Conservation (phyloP, 2,113 vertebrate genomes). For the Circaetus gallicus region DNA sequence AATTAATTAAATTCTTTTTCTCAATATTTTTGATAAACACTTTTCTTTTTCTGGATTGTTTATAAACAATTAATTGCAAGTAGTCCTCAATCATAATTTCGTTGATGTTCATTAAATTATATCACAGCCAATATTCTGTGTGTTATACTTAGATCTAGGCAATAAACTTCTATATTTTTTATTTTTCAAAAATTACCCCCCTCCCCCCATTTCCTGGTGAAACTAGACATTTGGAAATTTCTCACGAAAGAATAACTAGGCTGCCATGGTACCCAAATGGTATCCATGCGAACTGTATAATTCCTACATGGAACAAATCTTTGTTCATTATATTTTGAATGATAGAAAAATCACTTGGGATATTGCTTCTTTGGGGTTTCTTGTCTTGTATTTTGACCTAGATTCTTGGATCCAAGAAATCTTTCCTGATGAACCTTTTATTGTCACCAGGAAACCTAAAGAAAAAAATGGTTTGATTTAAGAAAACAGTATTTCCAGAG, state of each 20-base stretch:
- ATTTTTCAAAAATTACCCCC: background rate
- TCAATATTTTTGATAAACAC: constrained; percentile 34
- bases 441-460: background rate
- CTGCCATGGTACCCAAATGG: background rate
- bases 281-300: background rate
- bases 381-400: background rate
- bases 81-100: constrained; percentile 9
- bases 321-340: background rate
- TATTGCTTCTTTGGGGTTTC: background rate
- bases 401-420: background rate
- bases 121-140: background rate
- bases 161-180: background rate
- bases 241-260: background rate
- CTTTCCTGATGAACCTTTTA: background rate
- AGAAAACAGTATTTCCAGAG: background rate
- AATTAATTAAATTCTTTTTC: constrained; percentile 40
- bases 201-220: background rate
- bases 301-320: background rate
- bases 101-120: background rate
- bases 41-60: constrained; percentile 12
- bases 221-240: background rate
- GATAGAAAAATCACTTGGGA: background rate
- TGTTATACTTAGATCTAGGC: background rate
- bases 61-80: constrained; percentile 48
- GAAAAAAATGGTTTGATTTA: background rate